Percentiles rank a stretch among this genome's conserved stretches.
These are phyloP conservation scores for Australoheros facetus DNA, from an alignment of 2,797 vertebrate species.

Conservation along the genomic window DNA sequence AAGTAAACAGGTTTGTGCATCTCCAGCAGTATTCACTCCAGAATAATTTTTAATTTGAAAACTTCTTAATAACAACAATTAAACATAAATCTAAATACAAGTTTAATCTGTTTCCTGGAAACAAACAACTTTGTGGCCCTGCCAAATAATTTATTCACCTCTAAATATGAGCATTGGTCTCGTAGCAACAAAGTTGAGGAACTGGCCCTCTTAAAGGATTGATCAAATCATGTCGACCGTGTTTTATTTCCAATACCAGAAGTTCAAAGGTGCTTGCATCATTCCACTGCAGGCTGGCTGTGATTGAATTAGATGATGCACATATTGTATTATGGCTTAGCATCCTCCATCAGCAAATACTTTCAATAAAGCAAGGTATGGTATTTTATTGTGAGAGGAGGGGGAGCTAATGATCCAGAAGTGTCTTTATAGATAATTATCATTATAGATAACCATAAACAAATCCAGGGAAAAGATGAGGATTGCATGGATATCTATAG, in stretches of 20 bases:
- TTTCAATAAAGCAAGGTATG: background rate
- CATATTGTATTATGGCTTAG: background rate
- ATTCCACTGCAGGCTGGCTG: background rate
- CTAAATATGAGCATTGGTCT: background rate
- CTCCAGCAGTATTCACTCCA: constrained; percentile 1
- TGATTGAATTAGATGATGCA: constrained; percentile 18
- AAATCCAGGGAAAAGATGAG: constrained; percentile 2
- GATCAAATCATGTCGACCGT: constrained; percentile 18
- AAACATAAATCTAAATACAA: background rate
- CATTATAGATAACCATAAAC: background rate
- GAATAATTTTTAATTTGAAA: background rate
- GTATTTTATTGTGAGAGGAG: constrained; percentile 5
- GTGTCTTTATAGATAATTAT: constrained; percentile 8
- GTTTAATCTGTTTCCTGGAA: background rate
- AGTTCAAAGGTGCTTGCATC: background rate
- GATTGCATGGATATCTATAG: constrained; percentile 14
- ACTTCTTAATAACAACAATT: background rate
- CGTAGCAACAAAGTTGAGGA: background rate
- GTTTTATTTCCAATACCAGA: constrained; percentile 4
- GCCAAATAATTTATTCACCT: background rate
- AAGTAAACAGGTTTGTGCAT: constrained; percentile 32
- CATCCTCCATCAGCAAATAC: background rate
- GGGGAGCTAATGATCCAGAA: constrained; percentile 31
- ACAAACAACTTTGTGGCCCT: background rate
- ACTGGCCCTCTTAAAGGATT: constrained; percentile 5